Percentiles rank a stretch among this genome's conserved stretches.
Evolutionary conservation across 2,797 vertebrate species (phyloP).

Genomic region (Botia almorhae): DNA sequence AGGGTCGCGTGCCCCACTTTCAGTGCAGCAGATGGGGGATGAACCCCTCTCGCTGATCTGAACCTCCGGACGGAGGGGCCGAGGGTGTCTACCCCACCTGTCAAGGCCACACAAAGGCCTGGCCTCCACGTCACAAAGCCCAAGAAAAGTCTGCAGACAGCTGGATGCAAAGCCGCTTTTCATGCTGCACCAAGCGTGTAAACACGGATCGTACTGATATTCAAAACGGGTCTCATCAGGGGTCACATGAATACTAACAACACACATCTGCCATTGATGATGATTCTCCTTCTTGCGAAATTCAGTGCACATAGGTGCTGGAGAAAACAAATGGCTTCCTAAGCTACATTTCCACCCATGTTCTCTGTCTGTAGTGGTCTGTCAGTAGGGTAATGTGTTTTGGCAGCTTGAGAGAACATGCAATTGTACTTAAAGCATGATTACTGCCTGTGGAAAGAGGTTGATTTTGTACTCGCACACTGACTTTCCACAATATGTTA

Average conservation of each 20-base stretch:
- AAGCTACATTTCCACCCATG: neutral
- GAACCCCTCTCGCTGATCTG: conserved; percentile 50
- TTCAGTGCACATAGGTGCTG: neutral
- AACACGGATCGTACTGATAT: conserved; percentile 26
- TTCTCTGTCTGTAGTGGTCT: conserved; percentile 11
- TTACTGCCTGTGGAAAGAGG: neutral
- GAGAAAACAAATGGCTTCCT: conserved; percentile 28
- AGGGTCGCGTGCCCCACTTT: conserved; percentile 70
- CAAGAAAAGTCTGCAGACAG: conserved; percentile 35
- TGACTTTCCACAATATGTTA: neutral
- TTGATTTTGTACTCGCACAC: neutral
- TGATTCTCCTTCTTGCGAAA: conserved; percentile 5
- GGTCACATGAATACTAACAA: conserved; percentile 55
- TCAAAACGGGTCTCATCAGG: conserved; percentile 30
- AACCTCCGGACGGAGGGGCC: conserved; percentile 55
- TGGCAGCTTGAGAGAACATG: conserved; percentile 20
- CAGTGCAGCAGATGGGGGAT: conserved; percentile 67
- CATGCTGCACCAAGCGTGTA: conserved; percentile 27
- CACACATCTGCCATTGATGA: conserved; percentile 50
- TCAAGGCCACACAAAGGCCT: conserved; percentile 54
- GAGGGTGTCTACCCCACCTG: conserved; percentile 63
- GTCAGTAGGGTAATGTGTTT: neutral
- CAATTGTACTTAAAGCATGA: neutral
- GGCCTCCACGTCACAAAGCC: conserved; percentile 47
- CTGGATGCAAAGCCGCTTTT: conserved; percentile 22